Evolutionary conservation across 1,140 invertebrate species (phyloP).

Genomic region (Psilanteris sp.): DNA sequence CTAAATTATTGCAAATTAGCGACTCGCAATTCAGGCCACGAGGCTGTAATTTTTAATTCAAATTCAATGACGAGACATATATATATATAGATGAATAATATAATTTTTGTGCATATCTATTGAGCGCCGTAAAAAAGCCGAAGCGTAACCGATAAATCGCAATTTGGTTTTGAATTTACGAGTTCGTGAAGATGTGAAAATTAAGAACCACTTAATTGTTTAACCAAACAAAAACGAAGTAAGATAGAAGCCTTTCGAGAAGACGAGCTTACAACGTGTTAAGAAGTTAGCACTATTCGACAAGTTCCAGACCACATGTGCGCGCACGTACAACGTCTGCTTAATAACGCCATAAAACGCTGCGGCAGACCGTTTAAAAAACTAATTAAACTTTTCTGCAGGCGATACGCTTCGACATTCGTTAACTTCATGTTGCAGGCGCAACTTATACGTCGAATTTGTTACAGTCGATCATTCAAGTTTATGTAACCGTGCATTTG

Average conservation of each 20-base stretch:
- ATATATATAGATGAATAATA: no score
- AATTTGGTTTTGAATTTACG: no score
- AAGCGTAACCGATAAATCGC: no score
- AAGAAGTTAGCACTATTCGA: slow-evolving; percentile 60
- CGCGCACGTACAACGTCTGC: slow-evolving; percentile 52
- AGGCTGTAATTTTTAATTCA: no score
- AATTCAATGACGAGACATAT: no score
- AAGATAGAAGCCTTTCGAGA: slow-evolving; percentile 13
- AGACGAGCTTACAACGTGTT: slow-evolving; percentile 58
- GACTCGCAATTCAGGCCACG: no score
- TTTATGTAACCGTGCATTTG: slow-evolving; percentile 51
- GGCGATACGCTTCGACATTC: slow-evolving; percentile 66
- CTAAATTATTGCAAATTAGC: no score
- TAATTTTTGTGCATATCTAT: no score
- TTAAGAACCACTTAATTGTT: slow-evolving; percentile 52
- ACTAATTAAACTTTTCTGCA: slow-evolving; percentile 67
- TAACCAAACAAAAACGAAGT: slow-evolving; percentile 44
- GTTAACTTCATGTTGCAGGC: slow-evolving; percentile 61
- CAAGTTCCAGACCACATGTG: slow-evolving; percentile 62
- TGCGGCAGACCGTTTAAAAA: slow-evolving; percentile 66
- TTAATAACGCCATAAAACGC: slow-evolving; percentile 67
- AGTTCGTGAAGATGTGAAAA: slow-evolving; percentile 47
- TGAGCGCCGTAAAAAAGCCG: no score
- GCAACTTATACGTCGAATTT: slow-evolving; percentile 65
- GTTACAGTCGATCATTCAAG: slow-evolving; percentile 65